These are phyloP conservation scores for Holothuria leucospilota DNA, from an alignment of 53 echinoderm and acorn worm species.

Conservation along the genomic window DNA sequence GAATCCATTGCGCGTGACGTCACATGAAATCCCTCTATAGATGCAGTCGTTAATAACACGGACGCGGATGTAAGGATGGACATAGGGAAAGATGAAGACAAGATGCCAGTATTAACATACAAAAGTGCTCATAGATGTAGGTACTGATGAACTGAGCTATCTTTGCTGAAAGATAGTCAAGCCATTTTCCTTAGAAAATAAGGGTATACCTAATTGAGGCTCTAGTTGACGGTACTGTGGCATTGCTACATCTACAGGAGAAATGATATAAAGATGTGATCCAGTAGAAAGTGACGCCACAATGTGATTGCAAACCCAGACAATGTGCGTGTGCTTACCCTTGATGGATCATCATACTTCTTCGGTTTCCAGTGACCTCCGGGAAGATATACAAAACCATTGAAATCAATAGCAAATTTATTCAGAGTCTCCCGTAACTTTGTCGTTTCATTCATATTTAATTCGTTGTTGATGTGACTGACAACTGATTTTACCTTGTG, in stretches of 20 bases:
- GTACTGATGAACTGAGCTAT: no score
- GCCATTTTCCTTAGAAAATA: no score
- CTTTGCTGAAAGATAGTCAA: no score
- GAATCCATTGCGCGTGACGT: no score
- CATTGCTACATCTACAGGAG: conserved; percentile 60
- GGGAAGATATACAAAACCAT: conserved; percentile 65
- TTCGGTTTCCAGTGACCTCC: conserved; percentile 82
- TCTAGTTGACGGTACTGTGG: conserved; percentile 66
- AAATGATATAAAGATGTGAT: not conserved
- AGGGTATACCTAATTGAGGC: not conserved
- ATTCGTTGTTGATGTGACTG: not conserved
- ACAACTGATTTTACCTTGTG: not conserved
- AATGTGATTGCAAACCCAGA: not conserved
- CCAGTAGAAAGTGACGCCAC: not conserved
- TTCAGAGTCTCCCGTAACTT: not conserved
- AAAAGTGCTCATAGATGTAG: no score
- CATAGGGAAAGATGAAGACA: no score
- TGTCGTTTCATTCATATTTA: not conserved
- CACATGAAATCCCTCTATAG: no score
- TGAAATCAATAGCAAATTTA: not conserved
- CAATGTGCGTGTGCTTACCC: conserved; percentile 45
- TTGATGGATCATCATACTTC: conserved; percentile 60
- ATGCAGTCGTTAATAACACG: no score
- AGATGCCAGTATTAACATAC: no score
- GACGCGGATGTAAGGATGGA: no score